A percentile compares a stretch with the other conserved stretches of the same genome.
phyloP scores from a whole-genome alignment of 2,888 invertebrate genomes.

The Agrochola macilenta region DNA sequence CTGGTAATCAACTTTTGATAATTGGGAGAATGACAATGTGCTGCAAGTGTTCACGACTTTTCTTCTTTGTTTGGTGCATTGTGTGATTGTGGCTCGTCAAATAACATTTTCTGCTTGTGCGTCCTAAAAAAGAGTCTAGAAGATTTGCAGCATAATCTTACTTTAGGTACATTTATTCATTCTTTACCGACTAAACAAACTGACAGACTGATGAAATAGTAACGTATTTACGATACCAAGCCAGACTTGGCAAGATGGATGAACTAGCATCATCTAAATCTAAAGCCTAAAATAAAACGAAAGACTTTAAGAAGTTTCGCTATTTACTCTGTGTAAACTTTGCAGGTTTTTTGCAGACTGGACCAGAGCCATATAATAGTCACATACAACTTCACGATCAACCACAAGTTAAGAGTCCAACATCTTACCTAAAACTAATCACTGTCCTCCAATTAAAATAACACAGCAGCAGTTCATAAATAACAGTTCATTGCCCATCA shows the following conservation, averaged over 20 bases:
- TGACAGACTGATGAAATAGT: slow-evolving; percentile 8
- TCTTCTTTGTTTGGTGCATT: background rate
- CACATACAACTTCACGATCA: background rate
- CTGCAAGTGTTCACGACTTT: background rate
- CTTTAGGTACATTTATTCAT: background rate
- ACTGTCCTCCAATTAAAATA: slow-evolving; percentile 37
- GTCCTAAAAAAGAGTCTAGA: background rate
- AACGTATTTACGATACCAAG: slow-evolving; percentile 18
- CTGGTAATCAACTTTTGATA: slow-evolving; percentile 29
- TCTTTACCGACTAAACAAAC: background rate
- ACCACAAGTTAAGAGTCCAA: background rate
- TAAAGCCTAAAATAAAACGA: slow-evolving; percentile 18
- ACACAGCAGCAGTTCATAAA: slow-evolving; percentile 23
- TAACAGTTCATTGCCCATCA: slow-evolving; percentile 48
- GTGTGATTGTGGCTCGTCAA: background rate
- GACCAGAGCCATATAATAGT: background rate
- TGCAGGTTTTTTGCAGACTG: background rate
- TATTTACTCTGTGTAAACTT: background rate
- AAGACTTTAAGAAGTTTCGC: slow-evolving; percentile 27
- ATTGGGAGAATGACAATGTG: slow-evolving; percentile 11
- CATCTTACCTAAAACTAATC: slow-evolving; percentile 26
- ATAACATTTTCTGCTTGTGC: background rate
- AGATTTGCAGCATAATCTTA: background rate
- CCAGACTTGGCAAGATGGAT: slow-evolving; percentile 38
- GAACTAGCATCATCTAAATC: slow-evolving; percentile 44